These are phyloP conservation scores for Cosmia trapezina DNA, from an alignment of 2,888 invertebrate species.

Conservation along the genomic window DNA sequence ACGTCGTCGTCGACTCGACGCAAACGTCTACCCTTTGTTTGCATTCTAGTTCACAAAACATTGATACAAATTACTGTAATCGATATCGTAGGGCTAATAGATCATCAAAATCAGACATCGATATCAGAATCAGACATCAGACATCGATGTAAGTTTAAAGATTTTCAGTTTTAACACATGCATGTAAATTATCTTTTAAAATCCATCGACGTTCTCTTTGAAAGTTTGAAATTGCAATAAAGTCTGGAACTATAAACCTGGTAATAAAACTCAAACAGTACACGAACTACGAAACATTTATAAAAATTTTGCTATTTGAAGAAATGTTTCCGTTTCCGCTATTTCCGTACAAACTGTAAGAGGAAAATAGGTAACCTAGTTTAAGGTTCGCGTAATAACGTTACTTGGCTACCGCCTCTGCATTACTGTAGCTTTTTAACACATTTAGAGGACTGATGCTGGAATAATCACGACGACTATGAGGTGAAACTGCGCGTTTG, in stretches of 20 bases:
- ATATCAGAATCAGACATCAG: no score
- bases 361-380: conserved; percentile 62
- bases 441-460: conserved; percentile 11
- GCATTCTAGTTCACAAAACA: conserved; percentile 49
- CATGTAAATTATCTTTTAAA: conserved; percentile 1
- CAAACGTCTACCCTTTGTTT: conserved; percentile 56
- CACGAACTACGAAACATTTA: conserved; percentile 23
- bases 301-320: conserved; percentile 36
- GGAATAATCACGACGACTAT: background rate
- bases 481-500: background rate
- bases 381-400: conserved; percentile 43
- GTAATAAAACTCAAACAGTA: conserved; percentile 38
- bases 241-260: conserved; percentile 27
- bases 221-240: conserved; percentile 23
- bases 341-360: conserved; percentile 37
- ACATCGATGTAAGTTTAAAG: background rate
- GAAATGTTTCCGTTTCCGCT: conserved; percentile 46
- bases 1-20: conserved; percentile 64
- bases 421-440: conserved; percentile 35
- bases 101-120: no score
- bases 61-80: conserved; percentile 16
- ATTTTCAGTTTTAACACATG: conserved; percentile 17
- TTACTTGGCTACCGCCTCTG: conserved; percentile 31
- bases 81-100: background rate
- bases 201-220: conserved; percentile 12